Percentiles rank a stretch among this genome's conserved stretches.
Conservation (phyloP, 2,888 invertebrate genomes). For the Troilus luridus region DNA sequence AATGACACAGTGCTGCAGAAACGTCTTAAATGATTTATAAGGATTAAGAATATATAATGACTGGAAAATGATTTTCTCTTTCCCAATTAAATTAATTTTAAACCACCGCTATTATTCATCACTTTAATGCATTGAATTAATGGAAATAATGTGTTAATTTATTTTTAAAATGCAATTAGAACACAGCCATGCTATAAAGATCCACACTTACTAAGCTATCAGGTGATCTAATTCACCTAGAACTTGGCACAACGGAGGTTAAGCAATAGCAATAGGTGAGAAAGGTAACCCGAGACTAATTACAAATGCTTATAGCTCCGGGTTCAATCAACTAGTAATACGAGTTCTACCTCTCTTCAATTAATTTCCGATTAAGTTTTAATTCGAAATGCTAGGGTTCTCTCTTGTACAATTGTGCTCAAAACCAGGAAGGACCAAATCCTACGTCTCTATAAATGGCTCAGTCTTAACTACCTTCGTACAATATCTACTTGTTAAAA, state of each 20-base stretch:
- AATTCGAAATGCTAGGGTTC: neutral
- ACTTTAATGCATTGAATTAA: neutral
- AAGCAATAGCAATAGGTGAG: neutral
- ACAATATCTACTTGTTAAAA: too few relatives aligned
- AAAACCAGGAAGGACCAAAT: too few relatives aligned
- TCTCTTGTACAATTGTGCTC: neutral
- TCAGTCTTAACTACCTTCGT: too few relatives aligned
- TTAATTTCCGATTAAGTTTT: neutral
- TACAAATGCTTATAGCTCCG: neutral
- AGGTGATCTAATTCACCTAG: neutral
- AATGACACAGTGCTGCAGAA: too few relatives aligned
- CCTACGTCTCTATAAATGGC: too few relatives aligned
- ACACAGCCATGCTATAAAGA: neutral
- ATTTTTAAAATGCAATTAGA: neutral
- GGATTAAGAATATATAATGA: too few relatives aligned
- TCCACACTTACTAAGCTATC: neutral
- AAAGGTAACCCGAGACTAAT: neutral
- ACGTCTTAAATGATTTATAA: too few relatives aligned
- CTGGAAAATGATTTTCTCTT: too few relatives aligned
- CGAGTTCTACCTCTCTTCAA: neutral
- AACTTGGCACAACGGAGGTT: neutral
- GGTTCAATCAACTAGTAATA: constrained; percentile 20
- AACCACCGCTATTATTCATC: too few relatives aligned
- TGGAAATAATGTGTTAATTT: neutral
- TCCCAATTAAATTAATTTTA: too few relatives aligned